Evolutionary conservation across 2,888 invertebrate species (phyloP).

Genomic region (Empis stercorea): DNA sequence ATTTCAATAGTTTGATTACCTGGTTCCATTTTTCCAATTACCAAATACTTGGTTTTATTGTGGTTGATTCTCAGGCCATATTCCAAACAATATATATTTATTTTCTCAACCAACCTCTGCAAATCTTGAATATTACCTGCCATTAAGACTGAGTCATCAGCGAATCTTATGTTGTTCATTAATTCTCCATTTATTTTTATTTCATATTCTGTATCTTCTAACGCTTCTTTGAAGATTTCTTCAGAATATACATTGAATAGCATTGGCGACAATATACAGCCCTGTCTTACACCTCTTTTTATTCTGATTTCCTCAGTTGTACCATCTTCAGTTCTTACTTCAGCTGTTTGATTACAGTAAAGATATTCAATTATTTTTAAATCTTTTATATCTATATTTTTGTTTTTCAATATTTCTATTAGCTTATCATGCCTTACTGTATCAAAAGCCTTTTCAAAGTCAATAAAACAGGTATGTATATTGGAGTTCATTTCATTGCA

Average conservation of each 20-base stretch:
- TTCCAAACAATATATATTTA: background rate
- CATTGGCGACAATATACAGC: background rate
- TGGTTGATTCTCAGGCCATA: background rate
- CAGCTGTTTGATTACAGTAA: background rate
- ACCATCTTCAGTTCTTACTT: background rate
- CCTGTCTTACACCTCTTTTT: background rate
- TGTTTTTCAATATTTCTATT: background rate
- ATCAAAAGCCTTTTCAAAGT: background rate
- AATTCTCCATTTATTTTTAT: background rate
- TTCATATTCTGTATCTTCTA: background rate
- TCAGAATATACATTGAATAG: slow-evolving; percentile 4
- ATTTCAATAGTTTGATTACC: background rate
- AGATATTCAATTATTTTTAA: background rate
- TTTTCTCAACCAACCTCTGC: background rate
- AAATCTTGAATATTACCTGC: background rate
- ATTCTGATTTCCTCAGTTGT: background rate
- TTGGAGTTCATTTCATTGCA: background rate
- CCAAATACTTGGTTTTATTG: background rate
- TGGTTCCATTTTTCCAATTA: background rate
- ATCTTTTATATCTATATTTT: background rate
- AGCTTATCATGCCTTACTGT: background rate
- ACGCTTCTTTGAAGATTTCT: background rate
- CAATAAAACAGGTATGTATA: background rate
- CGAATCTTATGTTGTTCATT: background rate
- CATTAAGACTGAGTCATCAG: background rate